phyloP scores from a whole-genome alignment of 2,888 invertebrate genomes.

The Cepaea hortensis region DNA sequence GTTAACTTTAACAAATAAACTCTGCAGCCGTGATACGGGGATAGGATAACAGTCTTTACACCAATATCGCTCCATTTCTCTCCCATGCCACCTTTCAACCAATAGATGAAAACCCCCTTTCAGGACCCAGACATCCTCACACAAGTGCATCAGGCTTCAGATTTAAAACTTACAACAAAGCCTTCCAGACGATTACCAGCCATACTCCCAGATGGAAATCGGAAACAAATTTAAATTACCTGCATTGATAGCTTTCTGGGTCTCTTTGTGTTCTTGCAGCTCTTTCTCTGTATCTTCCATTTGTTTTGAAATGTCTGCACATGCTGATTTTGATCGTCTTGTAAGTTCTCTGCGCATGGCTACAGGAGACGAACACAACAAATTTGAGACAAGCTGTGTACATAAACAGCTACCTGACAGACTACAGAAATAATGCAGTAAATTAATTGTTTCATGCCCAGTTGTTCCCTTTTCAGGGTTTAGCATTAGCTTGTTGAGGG shows the following conservation, averaged over 20 bases:
- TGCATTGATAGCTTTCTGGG: constrained; percentile 71
- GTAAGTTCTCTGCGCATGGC: constrained; percentile 73
- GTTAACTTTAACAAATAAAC: too few species aligned
- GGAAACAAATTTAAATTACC: constrained; percentile 58
- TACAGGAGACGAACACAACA: constrained; percentile 43
- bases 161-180: too few species aligned
- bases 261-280: constrained; percentile 66
- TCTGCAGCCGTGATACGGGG: too few species aligned
- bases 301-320: constrained; percentile 62
- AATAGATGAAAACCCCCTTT: too few species aligned
- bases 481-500: too few species aligned
- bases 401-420: too few species aligned
- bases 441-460: neutral
- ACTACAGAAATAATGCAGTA: neutral
- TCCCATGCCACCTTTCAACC: too few species aligned
- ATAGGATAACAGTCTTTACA: too few species aligned
- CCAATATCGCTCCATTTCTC: too few species aligned
- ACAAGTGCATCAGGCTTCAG: too few species aligned
- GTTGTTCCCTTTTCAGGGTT: neutral
- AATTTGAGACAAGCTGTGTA: too few species aligned
- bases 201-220: neutral
- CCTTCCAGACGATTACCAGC: neutral
- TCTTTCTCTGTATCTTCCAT: constrained; percentile 67
- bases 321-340: constrained; percentile 65
- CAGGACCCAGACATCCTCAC: too few species aligned